Percentiles rank a stretch among this genome's conserved stretches.
These are phyloP conservation scores for Candoia aspera DNA, from an alignment of 2,113 vertebrate genomes.

Conservation along the genomic window DNA sequence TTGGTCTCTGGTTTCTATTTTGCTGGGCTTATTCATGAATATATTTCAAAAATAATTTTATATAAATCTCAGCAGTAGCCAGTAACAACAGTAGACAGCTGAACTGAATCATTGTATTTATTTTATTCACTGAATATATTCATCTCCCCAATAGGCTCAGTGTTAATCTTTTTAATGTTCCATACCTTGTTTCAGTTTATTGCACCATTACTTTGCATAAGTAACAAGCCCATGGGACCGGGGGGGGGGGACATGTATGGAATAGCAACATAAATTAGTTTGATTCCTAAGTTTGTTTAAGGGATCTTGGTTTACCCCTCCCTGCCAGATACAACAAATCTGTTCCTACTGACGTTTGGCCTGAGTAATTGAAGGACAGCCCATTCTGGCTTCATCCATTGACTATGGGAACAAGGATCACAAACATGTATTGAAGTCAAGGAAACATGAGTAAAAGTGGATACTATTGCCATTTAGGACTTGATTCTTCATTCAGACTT, in stretches of 20 bases:
- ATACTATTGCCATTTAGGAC: background rate
- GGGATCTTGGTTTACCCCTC: background rate
- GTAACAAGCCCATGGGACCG: background rate
- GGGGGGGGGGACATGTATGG: background rate
- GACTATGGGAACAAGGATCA: background rate
- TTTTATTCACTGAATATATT: background rate
- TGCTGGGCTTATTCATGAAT: background rate
- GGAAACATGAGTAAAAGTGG: background rate
- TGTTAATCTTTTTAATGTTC: background rate
- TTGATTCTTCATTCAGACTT: background rate
- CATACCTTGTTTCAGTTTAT: background rate
- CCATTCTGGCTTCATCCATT: background rate
- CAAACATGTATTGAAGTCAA: background rate
- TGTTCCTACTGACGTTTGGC: background rate
- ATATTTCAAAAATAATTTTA: background rate
- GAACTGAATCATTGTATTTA: background rate
- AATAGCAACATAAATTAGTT: background rate
- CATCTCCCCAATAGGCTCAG: background rate
- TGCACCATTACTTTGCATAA: slow-evolving; percentile 10
- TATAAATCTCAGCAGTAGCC: background rate
- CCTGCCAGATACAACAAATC: background rate
- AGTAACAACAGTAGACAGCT: background rate
- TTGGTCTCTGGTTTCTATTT: background rate
- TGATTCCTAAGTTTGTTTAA: background rate
- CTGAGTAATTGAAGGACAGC: no score